These are phyloP conservation scores for Staurois parvus DNA, from an alignment of 2,797 vertebrate species.

Conservation along the genomic window DNA sequence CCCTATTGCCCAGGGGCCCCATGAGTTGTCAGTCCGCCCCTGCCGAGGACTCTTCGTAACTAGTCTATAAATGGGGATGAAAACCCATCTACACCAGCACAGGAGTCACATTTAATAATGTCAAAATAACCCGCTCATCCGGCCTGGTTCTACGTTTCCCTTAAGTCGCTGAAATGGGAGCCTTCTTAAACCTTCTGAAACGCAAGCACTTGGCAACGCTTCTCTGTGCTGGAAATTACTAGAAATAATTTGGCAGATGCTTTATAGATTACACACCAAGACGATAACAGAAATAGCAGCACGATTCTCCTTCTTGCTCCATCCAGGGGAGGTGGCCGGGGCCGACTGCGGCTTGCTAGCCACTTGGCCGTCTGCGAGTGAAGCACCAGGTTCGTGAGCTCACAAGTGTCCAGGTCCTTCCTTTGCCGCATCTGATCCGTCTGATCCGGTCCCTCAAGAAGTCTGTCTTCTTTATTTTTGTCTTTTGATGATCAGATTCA, in stretches of 20 bases:
- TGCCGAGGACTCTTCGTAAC: neutral
- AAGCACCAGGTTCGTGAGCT: neutral
- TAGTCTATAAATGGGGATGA: neutral
- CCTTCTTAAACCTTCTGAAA: neutral
- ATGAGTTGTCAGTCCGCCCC: too few relatives aligned
- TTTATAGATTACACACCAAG: conserved; percentile 8
- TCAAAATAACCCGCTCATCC: neutral
- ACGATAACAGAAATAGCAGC: conserved; percentile 26
- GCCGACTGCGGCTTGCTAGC: neutral
- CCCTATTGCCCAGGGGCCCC: too few relatives aligned
- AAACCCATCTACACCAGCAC: neutral
- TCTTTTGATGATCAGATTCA: neutral
- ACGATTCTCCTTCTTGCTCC: neutral
- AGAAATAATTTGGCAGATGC: conserved; percentile 14
- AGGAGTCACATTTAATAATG: neutral
- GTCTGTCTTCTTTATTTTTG: conserved; percentile 11
- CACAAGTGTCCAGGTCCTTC: neutral
- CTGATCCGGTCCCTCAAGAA: conserved; percentile 1
- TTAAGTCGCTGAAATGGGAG: conserved; percentile 2
- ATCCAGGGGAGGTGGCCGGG: neutral
- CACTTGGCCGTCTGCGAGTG: conserved; percentile 8
- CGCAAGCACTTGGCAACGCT: neutral
- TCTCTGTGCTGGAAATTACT: neutral
- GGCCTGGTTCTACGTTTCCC: neutral
- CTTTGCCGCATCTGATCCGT: neutral